phyloP scores from a whole-genome alignment of 64 coral and sea anemone species.

The Platygyra sinensis region DNA sequence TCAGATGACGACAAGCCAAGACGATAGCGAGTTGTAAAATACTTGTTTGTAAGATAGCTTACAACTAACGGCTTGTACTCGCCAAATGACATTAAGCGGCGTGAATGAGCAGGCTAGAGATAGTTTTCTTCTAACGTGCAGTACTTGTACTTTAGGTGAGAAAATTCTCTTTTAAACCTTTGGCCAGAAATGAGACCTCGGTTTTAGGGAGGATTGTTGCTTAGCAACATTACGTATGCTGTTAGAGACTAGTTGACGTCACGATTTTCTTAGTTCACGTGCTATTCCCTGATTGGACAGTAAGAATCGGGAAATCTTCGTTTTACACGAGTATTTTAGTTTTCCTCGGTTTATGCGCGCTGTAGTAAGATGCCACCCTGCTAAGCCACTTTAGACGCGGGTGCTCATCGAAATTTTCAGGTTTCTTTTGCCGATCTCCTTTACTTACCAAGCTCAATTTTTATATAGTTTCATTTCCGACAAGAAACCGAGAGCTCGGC shows the following conservation, averaged over 20 bases:
- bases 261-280: neutral
- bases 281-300: neutral
- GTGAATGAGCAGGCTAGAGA: no score
- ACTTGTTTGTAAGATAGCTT: neutral
- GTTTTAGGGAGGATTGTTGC: neutral
- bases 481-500: no score
- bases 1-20: slow-evolving; percentile 2
- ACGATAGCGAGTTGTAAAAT: neutral
- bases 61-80: neutral
- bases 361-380: no score
- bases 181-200: neutral
- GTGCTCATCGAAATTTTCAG: no score
- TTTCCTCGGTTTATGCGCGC: no score
- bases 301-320: neutral
- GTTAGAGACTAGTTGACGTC: neutral
- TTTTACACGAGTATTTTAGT: neutral
- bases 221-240: neutral
- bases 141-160: no score
- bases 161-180: no score
- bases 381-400: no score
- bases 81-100: neutral
- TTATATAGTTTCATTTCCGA: no score
- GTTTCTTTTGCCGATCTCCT: no score
- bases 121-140: no score
- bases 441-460: no score